A percentile compares a stretch with the other conserved stretches of the same genome.
Conservation (phyloP, 2,113 vertebrate species). For the Salvelinus namaycush region DNA sequence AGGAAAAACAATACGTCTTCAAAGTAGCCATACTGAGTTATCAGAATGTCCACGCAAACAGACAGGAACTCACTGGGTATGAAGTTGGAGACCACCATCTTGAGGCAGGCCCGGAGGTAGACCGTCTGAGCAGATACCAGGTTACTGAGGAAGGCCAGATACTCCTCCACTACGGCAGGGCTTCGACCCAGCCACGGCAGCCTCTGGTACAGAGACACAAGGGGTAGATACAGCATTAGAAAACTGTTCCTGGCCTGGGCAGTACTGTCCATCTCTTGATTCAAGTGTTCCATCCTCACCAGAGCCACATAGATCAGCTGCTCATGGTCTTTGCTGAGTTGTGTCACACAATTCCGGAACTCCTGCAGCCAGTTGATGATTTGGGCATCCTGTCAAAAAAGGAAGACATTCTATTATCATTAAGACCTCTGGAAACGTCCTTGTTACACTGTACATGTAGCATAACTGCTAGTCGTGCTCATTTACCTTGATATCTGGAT, state of each 20-base stretch:
- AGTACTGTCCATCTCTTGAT: neutral
- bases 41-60: neutral
- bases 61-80: constrained; percentile 77
- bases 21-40: neutral
- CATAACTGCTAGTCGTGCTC: neutral
- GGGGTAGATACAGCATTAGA: neutral
- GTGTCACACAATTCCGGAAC: constrained; percentile 80
- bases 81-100: constrained; percentile 86
- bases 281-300: constrained; percentile 71
- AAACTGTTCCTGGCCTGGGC: neutral
- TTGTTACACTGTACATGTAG: neutral
- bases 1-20: neutral
- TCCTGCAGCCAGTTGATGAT: constrained; percentile 94
- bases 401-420: neutral
- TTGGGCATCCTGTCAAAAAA: constrained; percentile 84
- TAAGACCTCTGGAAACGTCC: neutral
- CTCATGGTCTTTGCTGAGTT: constrained; percentile 89
- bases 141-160: constrained; percentile 89
- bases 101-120: constrained; percentile 86
- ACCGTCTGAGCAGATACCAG: constrained; percentile 96
- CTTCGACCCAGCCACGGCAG: constrained; percentile 87
- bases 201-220: constrained; percentile 69
- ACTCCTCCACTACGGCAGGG: constrained; percentile 88
- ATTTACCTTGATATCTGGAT: constrained; percentile 93
- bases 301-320: constrained; percentile 85